These are phyloP conservation scores for Ataeniobius toweri DNA, from an alignment of 2,797 vertebrate genomes.

Conservation along the genomic window DNA sequence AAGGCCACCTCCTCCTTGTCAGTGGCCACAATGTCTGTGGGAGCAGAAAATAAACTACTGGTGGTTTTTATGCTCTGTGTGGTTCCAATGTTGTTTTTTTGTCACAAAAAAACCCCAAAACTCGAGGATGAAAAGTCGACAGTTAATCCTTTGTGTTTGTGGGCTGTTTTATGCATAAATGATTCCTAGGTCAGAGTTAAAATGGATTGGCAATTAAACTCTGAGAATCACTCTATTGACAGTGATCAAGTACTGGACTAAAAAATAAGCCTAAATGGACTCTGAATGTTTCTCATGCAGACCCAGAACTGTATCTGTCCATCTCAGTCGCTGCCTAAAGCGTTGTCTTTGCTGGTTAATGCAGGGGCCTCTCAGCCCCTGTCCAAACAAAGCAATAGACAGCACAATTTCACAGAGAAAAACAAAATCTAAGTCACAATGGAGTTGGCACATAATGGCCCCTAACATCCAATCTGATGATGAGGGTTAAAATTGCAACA, in stretches of 20 bases:
- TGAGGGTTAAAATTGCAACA: conserved; percentile 12
- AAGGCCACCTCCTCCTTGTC: conserved; percentile 95
- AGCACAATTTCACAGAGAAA: conserved; percentile 51
- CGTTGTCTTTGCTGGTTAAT: conserved; percentile 64
- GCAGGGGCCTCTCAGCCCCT: conserved; percentile 68
- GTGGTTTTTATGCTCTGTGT: not conserved
- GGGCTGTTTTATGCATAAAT: not conserved
- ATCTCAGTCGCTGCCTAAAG: conserved; percentile 34
- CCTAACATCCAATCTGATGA: conserved; percentile 54
- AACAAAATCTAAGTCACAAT: conserved; percentile 77
- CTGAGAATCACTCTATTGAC: too few relatives aligned
- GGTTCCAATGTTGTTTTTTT: not conserved
- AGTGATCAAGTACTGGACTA: not conserved
- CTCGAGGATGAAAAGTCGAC: not conserved
- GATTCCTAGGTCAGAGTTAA: not conserved
- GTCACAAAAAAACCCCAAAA: not conserved
- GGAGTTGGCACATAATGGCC: conserved; percentile 59
- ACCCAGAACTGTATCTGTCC: conserved; percentile 18
- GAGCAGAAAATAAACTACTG: not conserved
- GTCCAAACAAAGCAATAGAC: conserved; percentile 70
- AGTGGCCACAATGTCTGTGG: conserved; percentile 90
- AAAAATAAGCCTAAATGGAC: not conserved
- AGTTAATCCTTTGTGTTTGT: not conserved
- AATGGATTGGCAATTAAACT: not conserved
- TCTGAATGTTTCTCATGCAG: not conserved